Base-by-base conservation (phyloP, 2,888 invertebrate genomes). In the Pseudanteris insignis region DNA sequence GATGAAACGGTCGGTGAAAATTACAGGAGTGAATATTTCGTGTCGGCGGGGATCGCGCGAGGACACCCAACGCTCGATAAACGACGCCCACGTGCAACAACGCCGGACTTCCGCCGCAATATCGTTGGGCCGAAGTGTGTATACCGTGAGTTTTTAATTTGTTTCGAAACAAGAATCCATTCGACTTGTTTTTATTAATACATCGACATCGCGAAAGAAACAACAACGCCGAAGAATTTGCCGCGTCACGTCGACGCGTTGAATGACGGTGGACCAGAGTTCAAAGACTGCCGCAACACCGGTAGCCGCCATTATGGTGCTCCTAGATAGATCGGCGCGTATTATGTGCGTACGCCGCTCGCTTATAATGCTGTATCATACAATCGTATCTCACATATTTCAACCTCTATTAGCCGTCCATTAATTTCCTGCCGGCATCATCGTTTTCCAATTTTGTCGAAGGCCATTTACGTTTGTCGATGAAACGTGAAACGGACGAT, bases 211-310 rank as follows among this genome's bases (percentile, higher is more conserved):
- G 48, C 47, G 40, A 57, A 55, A 53, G 37, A 53, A 18, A 18
- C 18, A 57, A 41, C 36, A 50, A 58, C 43, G 54, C 32, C 32
- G 11, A 61, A 63, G 60, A 60, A 61, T 63, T 53, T 30, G 63
- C 55, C 36, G 37, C 54, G 59, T 61, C 65, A 64, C 11, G 58
- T 32, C 11, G 48, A 57, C 53, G 61, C 41, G 37, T 61, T 53
- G 50, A 51, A 44, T 53, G 53, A 66, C 61, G 64, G 59, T 53
- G 60, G 60, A 64, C 46, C 59, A 40, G 55, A 64, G 58, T 63
- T 68, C 67, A 64, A 67, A 70, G 66, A 62, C 67, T 65, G 66
- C 70, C 71, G 70, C 71, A 70, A 72, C 63, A 70, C 69, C 71
- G 66, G 71, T 71, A 70, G 70, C 71, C 41, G 36, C 55, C 64